Base-by-base conservation (phyloP, 2,797 vertebrate species). In the Molothrus aeneus region DNA sequence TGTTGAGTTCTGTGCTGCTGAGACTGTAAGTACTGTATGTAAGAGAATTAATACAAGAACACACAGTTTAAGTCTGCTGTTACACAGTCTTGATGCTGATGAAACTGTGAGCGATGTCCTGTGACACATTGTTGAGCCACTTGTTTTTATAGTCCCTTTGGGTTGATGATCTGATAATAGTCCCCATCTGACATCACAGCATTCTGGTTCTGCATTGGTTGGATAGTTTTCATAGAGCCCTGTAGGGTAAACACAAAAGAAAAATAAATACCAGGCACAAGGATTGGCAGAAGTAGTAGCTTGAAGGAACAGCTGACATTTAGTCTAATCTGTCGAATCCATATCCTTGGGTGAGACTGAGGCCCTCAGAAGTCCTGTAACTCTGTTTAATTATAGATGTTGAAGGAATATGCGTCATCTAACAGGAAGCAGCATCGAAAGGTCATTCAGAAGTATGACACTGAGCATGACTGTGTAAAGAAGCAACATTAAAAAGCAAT, bases 101-200 rank as follows among this genome's bases (percentile, higher is more conserved):
- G 99, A 99, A 95, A 98, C 99, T 95, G 99, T 98, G 97, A 98
- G 98, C 69, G 99, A 99, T 93, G 98, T 98, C 97, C 98, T 98
- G 97, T 98, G 98, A 97, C 99, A 99, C 91, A 98, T 97, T 56
- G 90, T 96, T 93, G 99, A 98, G 97, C 99, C 98, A 98, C 98
- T 98, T 98, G 98, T 98, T 98, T 98, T 98, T 95, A 97, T 97
- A 94, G 98, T 98, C 97, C 98, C 98, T 97, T 98, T 97, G 97
- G 98, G 98, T 89, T 98, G 98, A 97, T 98, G 98, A 98, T 98
- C 97, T 96, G 98, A 94, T 97, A 97, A 98, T 96, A 98, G 98
- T 98, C 98, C 98, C 98, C 99, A 99, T 98, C 99, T 98, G 97
- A 99, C 98, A 78, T 99, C 99, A 97, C 99, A 99, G 98, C 99